Evolutionary conservation across 2,113 vertebrate genomes (phyloP), one percentile per base, ranked within the genome.

Genomic region (Phalacrocorax carbo): DNA sequence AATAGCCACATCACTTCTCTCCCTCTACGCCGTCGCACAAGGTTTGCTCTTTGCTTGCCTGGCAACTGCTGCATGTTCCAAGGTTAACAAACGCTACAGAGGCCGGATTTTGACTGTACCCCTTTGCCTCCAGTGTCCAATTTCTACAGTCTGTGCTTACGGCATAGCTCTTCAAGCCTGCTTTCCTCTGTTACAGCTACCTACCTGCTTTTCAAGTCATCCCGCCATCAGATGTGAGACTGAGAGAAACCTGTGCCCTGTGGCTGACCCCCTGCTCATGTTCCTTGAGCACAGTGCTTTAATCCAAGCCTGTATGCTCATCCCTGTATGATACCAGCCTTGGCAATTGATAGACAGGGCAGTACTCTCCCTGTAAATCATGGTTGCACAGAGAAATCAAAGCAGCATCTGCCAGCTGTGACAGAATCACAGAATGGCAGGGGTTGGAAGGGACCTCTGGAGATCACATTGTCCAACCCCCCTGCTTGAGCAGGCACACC

Each of bases 91-190:
- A 48, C 27, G 18, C n/a, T 65, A 2, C 36, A 48, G 58, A 38
- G 40, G 7, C 82, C 65, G 49, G 34, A 40, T 90, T 94, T 83
- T 64, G 51, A 58, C 44, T 36, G 10, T 27, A 68, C 11, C 57
- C 40, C 25, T 87, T 79, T 64, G 42, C 52, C 92, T 77, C 66
- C 69, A 62, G 27, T 13, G 21, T 84, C n/a, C 40, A 2, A n/a
- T 78, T 64, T 48, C 44, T 86, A 7, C 0, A 0, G 9, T 38
- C 29, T 46, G 5, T 62, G 25, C 30, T 40, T 69, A 25, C 0
- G 0, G 46, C 34, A 5, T 5, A 17, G 49, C 21, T 73, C n/a
- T 48, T 80, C 11, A 15, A 71, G 66, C 22, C 60, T 58, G 30
- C 5, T 4, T 42, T 82, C 44, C 46, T 77, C 44, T 3, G 6